These are phyloP conservation scores for Drosophila sordidapex DNA, from an alignment of 2,888 invertebrate genomes.

Conservation along the genomic window DNA sequence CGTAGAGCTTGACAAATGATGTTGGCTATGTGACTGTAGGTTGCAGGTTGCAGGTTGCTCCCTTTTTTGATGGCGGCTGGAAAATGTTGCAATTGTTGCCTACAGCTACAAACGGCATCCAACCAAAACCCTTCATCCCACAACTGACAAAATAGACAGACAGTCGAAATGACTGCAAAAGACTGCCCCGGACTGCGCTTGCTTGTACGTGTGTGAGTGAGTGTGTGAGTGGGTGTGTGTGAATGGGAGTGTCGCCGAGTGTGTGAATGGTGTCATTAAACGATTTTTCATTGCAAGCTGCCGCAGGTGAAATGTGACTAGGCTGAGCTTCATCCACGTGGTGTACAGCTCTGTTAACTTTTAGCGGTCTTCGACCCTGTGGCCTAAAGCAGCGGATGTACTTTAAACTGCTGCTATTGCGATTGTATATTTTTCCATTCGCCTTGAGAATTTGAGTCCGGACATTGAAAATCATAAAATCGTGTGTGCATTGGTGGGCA, in stretches of 20 bases:
- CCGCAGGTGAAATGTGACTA: constrained; percentile 79
- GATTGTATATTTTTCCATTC: constrained; percentile 39
- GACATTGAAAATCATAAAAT: constrained; percentile 77
- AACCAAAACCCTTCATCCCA: neutral
- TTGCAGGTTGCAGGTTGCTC: constrained; percentile 27
- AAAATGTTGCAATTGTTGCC: constrained; percentile 72
- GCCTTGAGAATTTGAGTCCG: constrained; percentile 43
- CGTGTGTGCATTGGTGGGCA: constrained; percentile 47
- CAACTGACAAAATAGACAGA: constrained; percentile 43
- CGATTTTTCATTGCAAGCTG: constrained; percentile 84
- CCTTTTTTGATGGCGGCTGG: constrained; percentile 38
- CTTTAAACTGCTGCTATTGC: constrained; percentile 57
- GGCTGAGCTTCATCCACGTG: constrained; percentile 27
- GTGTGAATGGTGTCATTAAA: constrained; percentile 83
- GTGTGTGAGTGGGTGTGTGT: constrained; percentile 30
- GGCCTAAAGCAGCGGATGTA: constrained; percentile 23
- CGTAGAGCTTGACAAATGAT: constrained; percentile 72
- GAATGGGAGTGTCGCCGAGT: constrained; percentile 14
- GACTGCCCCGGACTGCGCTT: constrained; percentile 13
- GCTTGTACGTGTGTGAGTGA: constrained; percentile 35
- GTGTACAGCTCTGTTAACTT: constrained; percentile 40
- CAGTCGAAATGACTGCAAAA: constrained; percentile 57
- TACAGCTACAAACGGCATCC: constrained; percentile 41
- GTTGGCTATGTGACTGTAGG: constrained; percentile 36
- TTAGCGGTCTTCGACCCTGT: constrained; percentile 73